These are phyloP conservation scores for Dissostichus mawsoni DNA, from an alignment of 2,113 vertebrate genomes.

Conservation along the genomic window DNA sequence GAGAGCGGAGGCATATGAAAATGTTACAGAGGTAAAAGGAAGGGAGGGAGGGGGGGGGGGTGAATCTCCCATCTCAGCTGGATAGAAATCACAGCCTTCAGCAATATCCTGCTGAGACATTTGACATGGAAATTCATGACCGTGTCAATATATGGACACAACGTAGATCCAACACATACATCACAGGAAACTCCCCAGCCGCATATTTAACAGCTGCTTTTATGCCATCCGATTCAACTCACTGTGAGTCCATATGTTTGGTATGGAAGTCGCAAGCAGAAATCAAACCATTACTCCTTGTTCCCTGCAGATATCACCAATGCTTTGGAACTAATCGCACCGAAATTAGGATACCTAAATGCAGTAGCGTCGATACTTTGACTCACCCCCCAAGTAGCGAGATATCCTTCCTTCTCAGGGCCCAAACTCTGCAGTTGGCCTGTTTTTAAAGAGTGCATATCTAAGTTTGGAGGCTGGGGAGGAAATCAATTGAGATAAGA, in stretches of 20 bases:
- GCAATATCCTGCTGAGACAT: slow-evolving; percentile 69
- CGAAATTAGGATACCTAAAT: slow-evolving; percentile 40
- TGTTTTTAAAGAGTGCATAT: slow-evolving; percentile 68
- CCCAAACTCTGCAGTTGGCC: slow-evolving; percentile 60
- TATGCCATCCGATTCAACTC: slow-evolving; percentile 20
- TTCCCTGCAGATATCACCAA: slow-evolving; percentile 8
- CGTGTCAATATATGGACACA: slow-evolving; percentile 75
- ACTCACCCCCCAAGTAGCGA: slow-evolving; percentile 39
- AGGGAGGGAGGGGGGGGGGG: background rate
- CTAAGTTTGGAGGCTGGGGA: slow-evolving; percentile 74
- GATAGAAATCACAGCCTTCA: slow-evolving; percentile 66
- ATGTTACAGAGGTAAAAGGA: slow-evolving; percentile 27
- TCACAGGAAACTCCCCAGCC: slow-evolving; percentile 62
- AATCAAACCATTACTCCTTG: slow-evolving; percentile 24
- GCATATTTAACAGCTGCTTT: slow-evolving; percentile 54
- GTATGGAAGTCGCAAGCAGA: slow-evolving; percentile 15
- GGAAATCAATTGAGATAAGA: slow-evolving; percentile 75
- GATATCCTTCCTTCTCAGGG: slow-evolving; percentile 47
- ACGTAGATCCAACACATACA: slow-evolving; percentile 62
- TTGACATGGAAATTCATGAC: slow-evolving; percentile 76
- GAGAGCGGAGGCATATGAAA: background rate
- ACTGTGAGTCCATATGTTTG: background rate
- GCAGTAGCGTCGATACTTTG: slow-evolving; percentile 14
- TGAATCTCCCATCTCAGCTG: slow-evolving; percentile 52
- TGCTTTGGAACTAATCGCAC: slow-evolving; percentile 23